phyloP scores from a whole-genome alignment of 2,888 invertebrate species.

The Thereva unica region DNA sequence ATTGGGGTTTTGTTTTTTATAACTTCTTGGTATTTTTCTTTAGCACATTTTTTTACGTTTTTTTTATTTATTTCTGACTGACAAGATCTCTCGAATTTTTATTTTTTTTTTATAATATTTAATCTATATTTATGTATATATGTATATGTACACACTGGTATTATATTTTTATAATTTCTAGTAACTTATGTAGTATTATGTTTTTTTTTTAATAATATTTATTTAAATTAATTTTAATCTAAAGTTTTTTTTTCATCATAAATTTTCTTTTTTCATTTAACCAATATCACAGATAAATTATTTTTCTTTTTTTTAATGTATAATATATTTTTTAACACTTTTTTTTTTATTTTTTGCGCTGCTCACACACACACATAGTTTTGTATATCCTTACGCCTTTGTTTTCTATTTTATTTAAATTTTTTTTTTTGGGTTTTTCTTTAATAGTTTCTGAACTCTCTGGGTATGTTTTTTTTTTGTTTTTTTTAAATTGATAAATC shows the following conservation, averaged over 20 bases:
- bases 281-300: conserved; percentile 33
- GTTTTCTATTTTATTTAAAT: neutral
- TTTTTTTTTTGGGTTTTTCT: too few species aligned
- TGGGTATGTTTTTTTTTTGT: too few species aligned
- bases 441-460: too few species aligned
- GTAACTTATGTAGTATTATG: neutral
- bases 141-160: too few species aligned
- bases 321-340: neutral
- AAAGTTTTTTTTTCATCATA: neutral
- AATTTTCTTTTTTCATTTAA: conserved; percentile 6
- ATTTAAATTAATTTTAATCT: conserved; percentile 1
- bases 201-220: neutral
- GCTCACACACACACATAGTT: neutral
- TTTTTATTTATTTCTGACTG: conserved; percentile 4
- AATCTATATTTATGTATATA: neutral
- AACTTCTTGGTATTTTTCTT: neutral
- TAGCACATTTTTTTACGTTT: neutral
- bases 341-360: neutral
- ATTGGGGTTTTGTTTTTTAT: neutral
- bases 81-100: conserved; percentile 6
- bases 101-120: neutral
- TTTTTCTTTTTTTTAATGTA: conserved; percentile 2
- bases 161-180: neutral
- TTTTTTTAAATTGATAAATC: too few species aligned
- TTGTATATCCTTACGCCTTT: neutral